Percentiles rank a stretch among this genome's conserved stretches.
These are phyloP conservation scores for Choloepus didactylus DNA, from an alignment of 2,797 vertebrate species.

Conservation along the genomic window DNA sequence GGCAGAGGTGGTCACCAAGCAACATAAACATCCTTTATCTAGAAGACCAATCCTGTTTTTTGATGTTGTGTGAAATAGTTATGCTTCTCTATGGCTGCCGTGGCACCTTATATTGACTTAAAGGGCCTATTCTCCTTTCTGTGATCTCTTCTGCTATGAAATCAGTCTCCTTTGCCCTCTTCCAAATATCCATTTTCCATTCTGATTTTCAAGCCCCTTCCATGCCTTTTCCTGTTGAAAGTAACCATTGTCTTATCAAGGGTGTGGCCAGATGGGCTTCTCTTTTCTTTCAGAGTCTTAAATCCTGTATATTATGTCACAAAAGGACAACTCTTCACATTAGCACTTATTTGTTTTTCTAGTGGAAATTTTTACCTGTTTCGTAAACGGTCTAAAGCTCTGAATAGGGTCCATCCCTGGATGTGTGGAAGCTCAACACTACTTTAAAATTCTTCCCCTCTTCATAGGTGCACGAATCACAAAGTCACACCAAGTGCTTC, in stretches of 20 bases:
- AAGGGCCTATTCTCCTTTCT: background rate
- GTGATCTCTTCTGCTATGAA: background rate
- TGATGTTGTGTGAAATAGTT: background rate
- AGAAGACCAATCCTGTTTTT: background rate
- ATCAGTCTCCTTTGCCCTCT: background rate
- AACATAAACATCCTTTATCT: background rate
- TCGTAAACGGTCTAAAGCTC: background rate
- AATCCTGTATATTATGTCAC: background rate
- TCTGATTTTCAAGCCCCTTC: background rate
- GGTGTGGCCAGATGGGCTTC: background rate
- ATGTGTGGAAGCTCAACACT: background rate
- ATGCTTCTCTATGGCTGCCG: background rate
- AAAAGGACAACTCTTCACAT: background rate
- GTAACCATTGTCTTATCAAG: background rate
- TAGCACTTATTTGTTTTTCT: background rate
- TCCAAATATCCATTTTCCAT: background rate
- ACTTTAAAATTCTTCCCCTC: background rate
- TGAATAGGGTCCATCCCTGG: background rate
- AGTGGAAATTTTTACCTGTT: background rate
- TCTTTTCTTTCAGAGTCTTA: constrained; percentile 25
- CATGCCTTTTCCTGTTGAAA: background rate
- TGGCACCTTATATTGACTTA: background rate
- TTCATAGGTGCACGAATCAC: background rate
- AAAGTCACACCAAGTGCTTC: background rate
- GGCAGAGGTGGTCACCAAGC: background rate